A percentile compares a stretch with the other conserved stretches of the same genome.
phyloP scores from a whole-genome alignment of 2,113 vertebrate genomes.

The Periophthalmus modestus region DNA sequence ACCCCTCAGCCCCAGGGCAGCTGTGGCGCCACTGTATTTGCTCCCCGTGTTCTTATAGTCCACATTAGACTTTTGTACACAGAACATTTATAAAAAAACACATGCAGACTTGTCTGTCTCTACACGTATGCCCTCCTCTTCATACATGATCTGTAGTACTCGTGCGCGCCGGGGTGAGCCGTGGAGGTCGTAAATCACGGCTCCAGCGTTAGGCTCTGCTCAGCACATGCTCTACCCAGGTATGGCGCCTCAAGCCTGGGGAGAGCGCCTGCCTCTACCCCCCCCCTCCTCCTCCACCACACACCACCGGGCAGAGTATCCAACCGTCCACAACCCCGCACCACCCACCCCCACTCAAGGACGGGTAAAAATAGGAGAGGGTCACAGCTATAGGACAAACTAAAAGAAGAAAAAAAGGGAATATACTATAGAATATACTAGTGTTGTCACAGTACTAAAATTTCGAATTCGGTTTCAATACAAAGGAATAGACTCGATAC shows the following conservation, averaged over 20 bases:
- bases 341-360: background rate
- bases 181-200: background rate
- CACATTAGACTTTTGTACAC: too few species aligned
- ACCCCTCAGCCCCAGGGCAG: too few species aligned
- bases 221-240: conserved; percentile 1
- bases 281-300: background rate
- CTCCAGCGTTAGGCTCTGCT: background rate
- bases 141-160: background rate
- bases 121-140: too few species aligned
- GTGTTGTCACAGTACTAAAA: too few species aligned
- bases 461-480: too few species aligned
- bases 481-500: too few species aligned
- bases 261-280: background rate
- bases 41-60: too few species aligned
- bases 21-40: too few species aligned
- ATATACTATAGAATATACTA: too few species aligned
- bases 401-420: too few species aligned
- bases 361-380: conserved; percentile 5
- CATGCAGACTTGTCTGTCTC: too few species aligned
- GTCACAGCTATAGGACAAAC: background rate
- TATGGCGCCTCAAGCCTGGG: background rate
- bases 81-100: too few species aligned
- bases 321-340: background rate
- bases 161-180: background rate
- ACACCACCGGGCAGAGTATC: background rate